Evolutionary conservation across 2,888 invertebrate genomes (phyloP).

Genomic region (Nomada ferruginata): DNA sequence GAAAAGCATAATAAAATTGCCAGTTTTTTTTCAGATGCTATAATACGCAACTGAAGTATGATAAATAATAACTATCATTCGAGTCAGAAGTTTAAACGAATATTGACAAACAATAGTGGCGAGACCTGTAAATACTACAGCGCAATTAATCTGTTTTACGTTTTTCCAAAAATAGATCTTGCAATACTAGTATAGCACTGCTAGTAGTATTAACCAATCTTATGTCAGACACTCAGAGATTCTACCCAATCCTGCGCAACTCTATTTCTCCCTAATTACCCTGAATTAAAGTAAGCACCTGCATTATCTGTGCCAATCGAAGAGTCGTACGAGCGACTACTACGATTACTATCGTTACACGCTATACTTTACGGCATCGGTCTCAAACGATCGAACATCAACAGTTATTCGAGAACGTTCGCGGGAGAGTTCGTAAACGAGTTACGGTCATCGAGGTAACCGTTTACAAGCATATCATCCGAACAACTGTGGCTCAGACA

Average conservation of each 20-base stretch:
- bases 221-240: background rate
- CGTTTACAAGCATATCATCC: conserved; percentile 58
- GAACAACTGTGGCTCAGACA: conserved; percentile 53
- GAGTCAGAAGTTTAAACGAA: no score
- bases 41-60: no score
- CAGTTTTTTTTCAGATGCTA: no score
- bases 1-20: no score
- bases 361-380: background rate
- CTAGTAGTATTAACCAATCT: background rate
- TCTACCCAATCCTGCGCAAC: background rate
- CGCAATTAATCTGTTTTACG: no score
- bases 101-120: no score
- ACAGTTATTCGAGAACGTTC: conserved; percentile 14
- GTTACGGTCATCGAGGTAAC: conserved; percentile 47
- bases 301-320: background rate
- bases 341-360: background rate
- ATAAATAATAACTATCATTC: no score
- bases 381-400: conserved; percentile 8
- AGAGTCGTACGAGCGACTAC: conserved; percentile 1
- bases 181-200: background rate
- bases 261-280: background rate
- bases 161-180: no score
- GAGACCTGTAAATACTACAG: no score
- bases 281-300: background rate
- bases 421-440: conserved; percentile 41